Evolutionary conservation across 1,140 invertebrate genomes (phyloP).

Genomic region (Chrysopa pallens): DNA sequence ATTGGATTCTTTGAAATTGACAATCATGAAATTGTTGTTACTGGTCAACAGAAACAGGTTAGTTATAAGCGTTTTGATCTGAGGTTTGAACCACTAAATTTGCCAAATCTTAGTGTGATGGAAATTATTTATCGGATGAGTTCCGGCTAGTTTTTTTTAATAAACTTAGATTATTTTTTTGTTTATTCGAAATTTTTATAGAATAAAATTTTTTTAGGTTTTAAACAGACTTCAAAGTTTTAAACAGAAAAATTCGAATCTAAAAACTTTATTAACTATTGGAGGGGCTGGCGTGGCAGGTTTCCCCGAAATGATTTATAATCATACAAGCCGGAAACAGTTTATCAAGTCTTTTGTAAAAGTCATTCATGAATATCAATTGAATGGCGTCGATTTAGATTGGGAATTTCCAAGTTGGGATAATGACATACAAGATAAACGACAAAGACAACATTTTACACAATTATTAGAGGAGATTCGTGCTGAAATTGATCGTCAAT

Average conservation of each 20-base stretch:
- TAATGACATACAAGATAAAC: constrained; percentile 20
- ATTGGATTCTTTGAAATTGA: constrained; percentile 46
- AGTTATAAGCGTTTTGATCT: constrained; percentile 1
- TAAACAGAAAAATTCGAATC: constrained; percentile 40
- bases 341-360: constrained; percentile 50
- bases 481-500: constrained; percentile 32
- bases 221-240: constrained; percentile 35
- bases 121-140: no score
- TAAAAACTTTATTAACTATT: constrained; percentile 63
- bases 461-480: constrained; percentile 51
- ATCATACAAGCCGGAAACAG: constrained; percentile 42
- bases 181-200: constrained; percentile 7
- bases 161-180: constrained; percentile 3
- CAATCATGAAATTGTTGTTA: constrained; percentile 37
- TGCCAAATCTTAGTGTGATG: no score
- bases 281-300: constrained; percentile 44
- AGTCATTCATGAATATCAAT: constrained; percentile 35
- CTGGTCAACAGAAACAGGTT: constrained; percentile 19
- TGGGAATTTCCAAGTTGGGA: constrained; percentile 69
- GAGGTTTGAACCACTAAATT: no score
- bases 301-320: constrained; percentile 49
- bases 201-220: constrained; percentile 14
- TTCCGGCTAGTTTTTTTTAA: no score
- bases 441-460: constrained; percentile 48
- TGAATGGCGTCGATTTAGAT: constrained; percentile 72